Evolutionary conservation across 2,797 vertebrate genomes (phyloP).

Genomic region (Xenopus petersii): DNA sequence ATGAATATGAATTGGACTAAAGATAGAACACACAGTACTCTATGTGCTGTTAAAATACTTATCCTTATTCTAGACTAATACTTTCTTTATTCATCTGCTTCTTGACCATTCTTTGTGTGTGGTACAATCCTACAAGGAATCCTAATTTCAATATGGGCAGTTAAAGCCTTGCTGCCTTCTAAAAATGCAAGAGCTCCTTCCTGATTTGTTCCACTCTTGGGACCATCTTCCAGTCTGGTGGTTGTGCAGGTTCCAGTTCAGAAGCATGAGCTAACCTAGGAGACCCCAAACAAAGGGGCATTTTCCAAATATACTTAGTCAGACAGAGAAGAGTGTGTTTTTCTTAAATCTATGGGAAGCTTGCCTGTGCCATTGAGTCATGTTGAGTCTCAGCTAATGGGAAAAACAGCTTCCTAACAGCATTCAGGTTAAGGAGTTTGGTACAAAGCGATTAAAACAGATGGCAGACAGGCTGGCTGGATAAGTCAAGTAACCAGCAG

Average conservation of each 20-base stretch:
- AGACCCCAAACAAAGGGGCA: slow-evolving; percentile 1
- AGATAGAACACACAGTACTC: too few species aligned
- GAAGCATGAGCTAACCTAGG: slow-evolving; percentile 18
- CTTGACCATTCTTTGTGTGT: slow-evolving; percentile 6
- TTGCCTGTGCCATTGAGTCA: slow-evolving; percentile 33
- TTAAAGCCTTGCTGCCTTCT: slow-evolving; percentile 37
- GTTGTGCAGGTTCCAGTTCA: neutral
- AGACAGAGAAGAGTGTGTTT: slow-evolving; percentile 43
- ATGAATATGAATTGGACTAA: too few species aligned
- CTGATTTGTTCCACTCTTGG: slow-evolving; percentile 35
- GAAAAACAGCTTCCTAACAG: slow-evolving; percentile 51
- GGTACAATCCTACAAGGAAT: slow-evolving; percentile 33
- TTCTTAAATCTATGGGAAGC: slow-evolving; percentile 45
- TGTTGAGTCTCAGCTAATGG: slow-evolving; percentile 43
- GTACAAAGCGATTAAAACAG: neutral
- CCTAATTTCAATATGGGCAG: slow-evolving; percentile 23
- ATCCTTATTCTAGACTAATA: slow-evolving; percentile 11
- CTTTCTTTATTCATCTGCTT: slow-evolving; percentile 28
- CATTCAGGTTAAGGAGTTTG: neutral
- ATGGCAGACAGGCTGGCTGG: neutral
- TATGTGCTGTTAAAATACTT: slow-evolving; percentile 29
- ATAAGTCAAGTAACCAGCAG: neutral
- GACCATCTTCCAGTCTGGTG: neutral
- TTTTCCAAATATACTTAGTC: slow-evolving; percentile 30
- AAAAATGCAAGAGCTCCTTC: slow-evolving; percentile 37